Percentiles rank a stretch among this genome's conserved stretches.
These are phyloP conservation scores for Anthoptus insignis DNA, from an alignment of 2,888 invertebrate genomes.

Conservation along the genomic window DNA sequence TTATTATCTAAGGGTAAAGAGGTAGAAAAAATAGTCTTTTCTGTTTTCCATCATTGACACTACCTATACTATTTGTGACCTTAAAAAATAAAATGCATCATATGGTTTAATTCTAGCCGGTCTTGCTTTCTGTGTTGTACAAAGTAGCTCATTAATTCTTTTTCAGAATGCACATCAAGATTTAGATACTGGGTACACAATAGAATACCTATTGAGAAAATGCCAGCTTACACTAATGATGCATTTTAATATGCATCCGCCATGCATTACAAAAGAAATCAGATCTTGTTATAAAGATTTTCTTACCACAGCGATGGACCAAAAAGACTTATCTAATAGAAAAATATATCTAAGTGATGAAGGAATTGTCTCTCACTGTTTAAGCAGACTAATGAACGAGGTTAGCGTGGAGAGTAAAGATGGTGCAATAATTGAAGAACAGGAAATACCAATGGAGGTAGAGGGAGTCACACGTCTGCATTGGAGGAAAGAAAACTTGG, in stretches of 20 bases:
- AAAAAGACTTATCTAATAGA: conserved; percentile 68
- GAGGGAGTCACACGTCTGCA: conserved; percentile 69
- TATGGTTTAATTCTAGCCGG: too few relatives aligned
- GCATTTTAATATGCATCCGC: conserved; percentile 73
- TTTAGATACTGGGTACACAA: conserved; percentile 59
- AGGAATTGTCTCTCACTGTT: conserved; percentile 74
- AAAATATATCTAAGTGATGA: conserved; percentile 61
- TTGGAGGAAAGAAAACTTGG: conserved; percentile 77
- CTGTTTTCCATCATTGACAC: too few relatives aligned
- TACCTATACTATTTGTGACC: too few relatives aligned
- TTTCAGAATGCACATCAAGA: conserved; percentile 82
- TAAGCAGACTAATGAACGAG: conserved; percentile 75
- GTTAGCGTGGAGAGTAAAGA: conserved; percentile 66
- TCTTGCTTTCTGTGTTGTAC: too few relatives aligned
- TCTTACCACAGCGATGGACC: conserved; percentile 67
- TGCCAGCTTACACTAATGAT: conserved; percentile 70
- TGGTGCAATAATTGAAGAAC: conserved; percentile 68
- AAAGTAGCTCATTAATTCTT: too few relatives aligned
- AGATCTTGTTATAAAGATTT: conserved; percentile 71
- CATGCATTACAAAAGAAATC: conserved; percentile 64
- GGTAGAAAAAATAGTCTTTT: too few relatives aligned
- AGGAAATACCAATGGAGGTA: conserved; percentile 71
- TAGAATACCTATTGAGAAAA: conserved; percentile 64
- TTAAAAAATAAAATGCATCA: too few relatives aligned
- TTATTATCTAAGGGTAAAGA: too few relatives aligned